A percentile compares a stretch with the other conserved stretches of the same genome.
Conservation (phyloP, 2,888 invertebrate species). For the Altica lythri region DNA sequence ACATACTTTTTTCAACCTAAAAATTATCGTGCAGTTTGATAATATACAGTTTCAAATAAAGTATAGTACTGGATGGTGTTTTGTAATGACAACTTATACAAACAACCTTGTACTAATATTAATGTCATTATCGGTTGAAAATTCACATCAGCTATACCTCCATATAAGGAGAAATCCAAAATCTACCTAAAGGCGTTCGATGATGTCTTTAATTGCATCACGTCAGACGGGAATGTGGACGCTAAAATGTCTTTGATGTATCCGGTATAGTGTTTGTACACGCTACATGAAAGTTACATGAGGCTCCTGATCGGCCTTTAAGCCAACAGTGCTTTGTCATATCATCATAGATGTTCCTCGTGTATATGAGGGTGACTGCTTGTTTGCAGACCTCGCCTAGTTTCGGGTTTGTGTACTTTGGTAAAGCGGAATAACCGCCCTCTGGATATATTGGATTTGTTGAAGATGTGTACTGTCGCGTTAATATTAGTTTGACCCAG, state of each 20-base stretch:
- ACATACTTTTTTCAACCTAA: no score
- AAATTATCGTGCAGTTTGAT: no score
- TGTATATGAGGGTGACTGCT: conserved; percentile 29
- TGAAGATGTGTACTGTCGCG: conserved; percentile 18
- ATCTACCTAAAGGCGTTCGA: conserved; percentile 38
- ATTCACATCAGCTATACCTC: no score
- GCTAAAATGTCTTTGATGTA: conserved; percentile 55
- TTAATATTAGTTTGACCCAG: conserved; percentile 3
- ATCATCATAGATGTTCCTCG: conserved; percentile 25
- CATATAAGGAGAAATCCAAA: conserved; percentile 19
- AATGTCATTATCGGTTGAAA: no score
- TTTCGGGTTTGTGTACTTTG: conserved; percentile 36
- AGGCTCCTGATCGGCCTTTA: conserved; percentile 49
- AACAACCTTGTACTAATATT: no score
- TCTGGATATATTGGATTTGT: conserved; percentile 35
- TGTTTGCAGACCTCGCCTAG: conserved; percentile 34
- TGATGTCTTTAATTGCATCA: conserved; percentile 51
- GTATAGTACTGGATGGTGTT: no score
- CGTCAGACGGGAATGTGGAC: conserved; percentile 49
- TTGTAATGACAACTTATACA: no score
- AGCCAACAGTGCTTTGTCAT: conserved; percentile 48
- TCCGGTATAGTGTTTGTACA: conserved; percentile 55
- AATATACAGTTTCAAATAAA: no score
- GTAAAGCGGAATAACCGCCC: conserved; percentile 37
- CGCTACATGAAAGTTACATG: conserved; percentile 58